Percentiles rank a stretch among this genome's conserved stretches.
Conservation (phyloP, 1,140 invertebrate species). For the Aphidius gifuensis region DNA sequence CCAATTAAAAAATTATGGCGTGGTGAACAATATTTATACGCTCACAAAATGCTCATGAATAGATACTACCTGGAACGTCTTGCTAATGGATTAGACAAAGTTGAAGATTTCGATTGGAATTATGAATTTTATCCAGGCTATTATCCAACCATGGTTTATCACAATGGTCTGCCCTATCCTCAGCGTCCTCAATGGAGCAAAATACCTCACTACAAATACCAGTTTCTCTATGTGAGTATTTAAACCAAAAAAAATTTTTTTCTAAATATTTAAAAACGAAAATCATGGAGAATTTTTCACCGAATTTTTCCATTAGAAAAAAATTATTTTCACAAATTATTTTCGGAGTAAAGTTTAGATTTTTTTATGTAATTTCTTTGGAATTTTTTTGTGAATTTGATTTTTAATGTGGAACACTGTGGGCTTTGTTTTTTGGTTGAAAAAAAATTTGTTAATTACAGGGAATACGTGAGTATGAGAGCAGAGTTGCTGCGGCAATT, state of each 20-base stretch:
- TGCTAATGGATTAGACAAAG: constrained; percentile 36
- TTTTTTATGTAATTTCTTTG: too few relatives aligned
- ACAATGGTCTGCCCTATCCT: constrained; percentile 38
- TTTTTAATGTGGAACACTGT: background rate
- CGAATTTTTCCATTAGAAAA: too few relatives aligned
- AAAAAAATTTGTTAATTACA: constrained; percentile 23
- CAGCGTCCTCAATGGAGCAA: constrained; percentile 32
- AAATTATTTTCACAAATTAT: too few relatives aligned
- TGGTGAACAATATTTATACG: constrained; percentile 42
- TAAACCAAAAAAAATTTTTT: too few relatives aligned
- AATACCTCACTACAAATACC: constrained; percentile 37
- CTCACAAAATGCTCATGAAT: constrained; percentile 39
- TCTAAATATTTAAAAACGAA: background rate
- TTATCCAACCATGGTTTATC: constrained; percentile 37
- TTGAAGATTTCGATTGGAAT: constrained; percentile 42
- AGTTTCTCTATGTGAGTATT: constrained; percentile 31
- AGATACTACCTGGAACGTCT: constrained; percentile 45
- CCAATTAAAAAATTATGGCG: constrained; percentile 27
- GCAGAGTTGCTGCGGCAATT: constrained; percentile 53
- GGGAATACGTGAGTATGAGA: constrained; percentile 45
- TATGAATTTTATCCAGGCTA: constrained; percentile 37
- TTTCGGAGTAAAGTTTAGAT: too few relatives aligned
- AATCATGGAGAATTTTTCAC: constrained; percentile 11
- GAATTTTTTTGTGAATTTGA: too few relatives aligned
- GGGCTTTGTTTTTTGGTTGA: background rate